Percentiles rank a stretch among this genome's conserved stretches.
Conservation (phyloP, 2,113 vertebrate species). For the Eulemur macaco region DNA sequence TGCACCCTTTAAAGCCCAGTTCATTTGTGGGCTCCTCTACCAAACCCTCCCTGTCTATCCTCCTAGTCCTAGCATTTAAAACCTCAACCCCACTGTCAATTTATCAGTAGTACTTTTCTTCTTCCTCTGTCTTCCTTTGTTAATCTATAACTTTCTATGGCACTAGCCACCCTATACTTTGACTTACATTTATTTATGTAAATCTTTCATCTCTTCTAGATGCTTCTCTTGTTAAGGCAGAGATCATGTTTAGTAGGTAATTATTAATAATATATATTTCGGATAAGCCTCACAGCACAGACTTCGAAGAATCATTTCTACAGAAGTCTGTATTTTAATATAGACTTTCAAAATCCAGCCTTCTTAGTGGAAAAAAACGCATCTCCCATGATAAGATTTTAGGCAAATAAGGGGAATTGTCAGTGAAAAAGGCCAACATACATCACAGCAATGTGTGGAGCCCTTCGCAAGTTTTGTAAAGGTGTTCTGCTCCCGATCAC, state of each 20-base stretch:
- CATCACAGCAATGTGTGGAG: neutral
- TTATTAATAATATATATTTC: neutral
- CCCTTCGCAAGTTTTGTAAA: neutral
- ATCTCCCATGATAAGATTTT: neutral
- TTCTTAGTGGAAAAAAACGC: neutral
- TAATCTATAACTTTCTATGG: neutral
- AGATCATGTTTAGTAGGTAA: neutral
- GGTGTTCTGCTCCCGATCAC: neutral
- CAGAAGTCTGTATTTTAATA: neutral
- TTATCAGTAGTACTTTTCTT: neutral
- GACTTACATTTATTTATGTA: neutral
- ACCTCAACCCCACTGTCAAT: neutral
- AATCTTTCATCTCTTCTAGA: neutral
- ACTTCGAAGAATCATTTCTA: neutral
- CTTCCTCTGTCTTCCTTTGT: neutral
- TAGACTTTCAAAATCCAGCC: neutral
- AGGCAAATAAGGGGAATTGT: neutral
- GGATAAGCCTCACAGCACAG: neutral
- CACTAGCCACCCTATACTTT: neutral
- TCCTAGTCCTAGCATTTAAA: neutral
- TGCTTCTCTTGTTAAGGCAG: neutral
- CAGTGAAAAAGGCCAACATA: neutral
- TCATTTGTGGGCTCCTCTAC: neutral
- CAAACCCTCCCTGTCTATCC: neutral
- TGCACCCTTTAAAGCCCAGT: neutral